phyloP scores from a whole-genome alignment of 2,797 vertebrate genomes.

The Hydrocynus forskahlii region DNA sequence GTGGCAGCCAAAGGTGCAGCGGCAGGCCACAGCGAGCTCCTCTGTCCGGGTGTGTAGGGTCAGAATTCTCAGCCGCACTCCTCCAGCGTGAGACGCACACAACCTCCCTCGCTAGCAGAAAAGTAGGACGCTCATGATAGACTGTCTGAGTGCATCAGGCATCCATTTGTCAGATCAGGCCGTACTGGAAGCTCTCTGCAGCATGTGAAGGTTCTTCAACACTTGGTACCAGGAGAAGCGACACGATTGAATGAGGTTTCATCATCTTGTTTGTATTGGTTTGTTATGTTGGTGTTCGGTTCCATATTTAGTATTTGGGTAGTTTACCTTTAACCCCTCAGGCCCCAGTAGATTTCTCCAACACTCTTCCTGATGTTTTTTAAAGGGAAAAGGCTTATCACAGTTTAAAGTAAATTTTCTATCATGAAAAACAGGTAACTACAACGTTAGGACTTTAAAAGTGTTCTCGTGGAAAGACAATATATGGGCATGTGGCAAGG shows the following conservation, averaged over 20 bases:
- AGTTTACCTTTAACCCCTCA: no score
- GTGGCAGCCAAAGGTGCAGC: slow-evolving; percentile 11
- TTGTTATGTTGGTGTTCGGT: no score
- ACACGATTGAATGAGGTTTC: slow-evolving; percentile 33
- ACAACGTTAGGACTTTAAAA: no score
- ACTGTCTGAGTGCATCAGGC: slow-evolving; percentile 42
- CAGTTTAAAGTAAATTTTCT: no score
- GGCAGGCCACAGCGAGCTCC: slow-evolving; percentile 29
- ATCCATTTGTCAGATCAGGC: slow-evolving; percentile 42
- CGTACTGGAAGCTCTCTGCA: slow-evolving; percentile 28
- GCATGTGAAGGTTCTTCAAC: slow-evolving; percentile 29
- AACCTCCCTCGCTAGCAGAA: slow-evolving; percentile 35
- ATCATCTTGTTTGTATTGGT: slow-evolving; percentile 5
- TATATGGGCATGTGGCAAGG: neutral
- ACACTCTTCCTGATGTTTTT: no score
- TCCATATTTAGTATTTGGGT: no score
- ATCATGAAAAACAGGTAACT: no score
- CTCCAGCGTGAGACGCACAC: slow-evolving; percentile 38
- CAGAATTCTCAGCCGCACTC: slow-evolving; percentile 43
- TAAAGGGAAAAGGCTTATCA: no score
- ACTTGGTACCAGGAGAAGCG: slow-evolving; percentile 29
- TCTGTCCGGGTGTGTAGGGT: slow-evolving; percentile 36
- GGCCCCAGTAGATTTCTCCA: no score
- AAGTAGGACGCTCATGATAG: slow-evolving; percentile 35
- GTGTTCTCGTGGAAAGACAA: no score